Conservation (phyloP, 2,797 vertebrate genomes). For the Pantherophis alleghaniensis region DNA sequence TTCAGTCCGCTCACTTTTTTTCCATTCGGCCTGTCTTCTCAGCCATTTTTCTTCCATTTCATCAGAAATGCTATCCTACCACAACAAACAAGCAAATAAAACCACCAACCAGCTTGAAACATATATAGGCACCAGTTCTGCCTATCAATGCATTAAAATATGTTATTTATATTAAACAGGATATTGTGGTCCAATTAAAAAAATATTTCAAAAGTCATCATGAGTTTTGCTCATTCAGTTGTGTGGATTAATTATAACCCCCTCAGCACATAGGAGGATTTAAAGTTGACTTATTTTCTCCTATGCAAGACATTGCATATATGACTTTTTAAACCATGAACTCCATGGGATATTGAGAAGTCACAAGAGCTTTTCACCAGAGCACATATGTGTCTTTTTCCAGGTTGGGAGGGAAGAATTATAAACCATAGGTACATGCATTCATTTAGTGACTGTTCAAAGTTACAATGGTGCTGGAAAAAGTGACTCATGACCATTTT, state of each 20-base stretch:
- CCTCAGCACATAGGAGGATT: not conserved
- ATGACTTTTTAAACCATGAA: not conserved
- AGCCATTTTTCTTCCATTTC: slow-evolving; percentile 70
- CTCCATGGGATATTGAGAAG: not conserved
- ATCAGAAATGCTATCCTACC: slow-evolving; percentile 66
- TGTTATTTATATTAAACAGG: not conserved
- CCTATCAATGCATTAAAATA: not conserved
- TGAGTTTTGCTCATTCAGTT: not conserved
- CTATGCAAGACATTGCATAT: not conserved
- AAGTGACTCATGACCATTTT: not conserved
- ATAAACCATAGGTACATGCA: not conserved
- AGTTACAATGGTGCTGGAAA: not conserved
- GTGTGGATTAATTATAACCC: not conserved
- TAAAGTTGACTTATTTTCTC: not conserved
- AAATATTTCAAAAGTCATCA: not conserved
- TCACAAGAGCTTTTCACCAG: not conserved
- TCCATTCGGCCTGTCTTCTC: slow-evolving; percentile 59
- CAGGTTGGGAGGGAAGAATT: not conserved
- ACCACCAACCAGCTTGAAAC: not conserved
- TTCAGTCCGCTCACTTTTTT: slow-evolving; percentile 60
- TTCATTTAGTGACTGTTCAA: not conserved
- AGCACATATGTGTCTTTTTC: not conserved
- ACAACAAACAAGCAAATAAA: not conserved
- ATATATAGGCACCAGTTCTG: not conserved
- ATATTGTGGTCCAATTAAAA: not conserved